These are phyloP conservation scores for Phocides pigmalion DNA, from an alignment of 1,140 invertebrate species.

Conservation along the genomic window DNA sequence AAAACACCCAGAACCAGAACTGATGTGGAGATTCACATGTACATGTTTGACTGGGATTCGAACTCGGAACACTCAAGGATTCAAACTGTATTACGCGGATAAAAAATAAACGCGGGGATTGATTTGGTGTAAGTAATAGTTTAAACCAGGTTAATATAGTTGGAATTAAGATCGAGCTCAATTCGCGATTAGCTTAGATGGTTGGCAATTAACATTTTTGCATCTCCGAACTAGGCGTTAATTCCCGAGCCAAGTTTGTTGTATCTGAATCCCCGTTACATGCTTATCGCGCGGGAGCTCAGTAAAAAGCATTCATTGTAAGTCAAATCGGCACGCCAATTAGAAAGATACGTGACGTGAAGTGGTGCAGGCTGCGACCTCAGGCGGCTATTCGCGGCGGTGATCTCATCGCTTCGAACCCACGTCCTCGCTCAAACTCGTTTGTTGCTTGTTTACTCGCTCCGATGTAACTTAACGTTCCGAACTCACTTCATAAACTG, in stretches of 20 bases:
- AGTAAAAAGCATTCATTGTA: constrained; percentile 54
- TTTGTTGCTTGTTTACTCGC: constrained; percentile 79
- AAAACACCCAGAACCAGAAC: too few relatives aligned
- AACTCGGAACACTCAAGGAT: too few relatives aligned
- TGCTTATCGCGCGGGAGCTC: constrained; percentile 49
- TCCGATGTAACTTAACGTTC: constrained; percentile 65
- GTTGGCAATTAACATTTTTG: too few relatives aligned
- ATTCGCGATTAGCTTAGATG: too few relatives aligned
- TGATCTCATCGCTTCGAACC: constrained; percentile 72
- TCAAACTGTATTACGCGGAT: too few relatives aligned
- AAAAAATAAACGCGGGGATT: too few relatives aligned
- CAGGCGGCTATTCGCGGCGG: constrained; percentile 67
- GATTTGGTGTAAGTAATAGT: too few relatives aligned
- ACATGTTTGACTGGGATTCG: too few relatives aligned
- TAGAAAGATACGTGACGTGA: constrained; percentile 73
- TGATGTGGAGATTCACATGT: too few relatives aligned
- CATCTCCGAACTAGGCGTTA: too few relatives aligned
- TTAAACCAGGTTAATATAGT: too few relatives aligned
- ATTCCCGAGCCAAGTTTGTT: neutral
- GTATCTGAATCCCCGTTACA: constrained; percentile 14
- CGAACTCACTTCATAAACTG: constrained; percentile 51
- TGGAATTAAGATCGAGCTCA: too few relatives aligned
- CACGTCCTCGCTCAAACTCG: constrained; percentile 78
- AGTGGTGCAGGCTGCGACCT: constrained; percentile 68
- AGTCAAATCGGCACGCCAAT: constrained; percentile 51